A percentile compares a stretch with the other conserved stretches of the same genome.
phyloP scores from a whole-genome alignment of 23 tunicate species.

The Trididemnum nubilum region DNA sequence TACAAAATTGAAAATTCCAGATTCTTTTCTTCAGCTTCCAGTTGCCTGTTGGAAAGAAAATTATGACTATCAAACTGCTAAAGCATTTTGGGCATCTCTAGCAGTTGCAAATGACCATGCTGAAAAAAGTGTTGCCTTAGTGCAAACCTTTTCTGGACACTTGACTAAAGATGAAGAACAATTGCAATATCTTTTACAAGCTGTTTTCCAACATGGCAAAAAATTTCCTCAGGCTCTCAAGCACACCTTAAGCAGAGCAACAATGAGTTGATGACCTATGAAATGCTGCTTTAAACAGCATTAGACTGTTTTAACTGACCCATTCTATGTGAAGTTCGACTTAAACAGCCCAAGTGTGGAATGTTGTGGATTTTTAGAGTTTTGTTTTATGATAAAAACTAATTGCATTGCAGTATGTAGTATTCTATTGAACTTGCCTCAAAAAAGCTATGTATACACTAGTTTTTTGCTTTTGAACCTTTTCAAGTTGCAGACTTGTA shows the following conservation, averaged over 20 bases:
- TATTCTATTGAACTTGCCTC: too few relatives aligned
- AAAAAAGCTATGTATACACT: too few relatives aligned
- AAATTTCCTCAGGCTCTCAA: conserved; percentile 11
- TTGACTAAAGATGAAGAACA: conserved; percentile 9
- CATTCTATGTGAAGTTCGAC: too few relatives aligned
- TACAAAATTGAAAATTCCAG: conserved; percentile 3
- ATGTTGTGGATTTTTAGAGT: too few relatives aligned
- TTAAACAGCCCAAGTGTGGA: too few relatives aligned
- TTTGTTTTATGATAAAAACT: too few relatives aligned
- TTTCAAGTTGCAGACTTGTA: too few relatives aligned
- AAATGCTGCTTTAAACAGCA: too few relatives aligned
- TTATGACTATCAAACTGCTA: background rate
- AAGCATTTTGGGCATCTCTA: background rate
- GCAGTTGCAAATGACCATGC: conserved; percentile 17
- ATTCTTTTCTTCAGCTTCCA: background rate
- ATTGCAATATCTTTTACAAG: conserved; percentile 4
- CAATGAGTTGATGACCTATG: too few relatives aligned
- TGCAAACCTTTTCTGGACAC: background rate
- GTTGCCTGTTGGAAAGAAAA: background rate
- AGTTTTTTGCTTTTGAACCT: too few relatives aligned
- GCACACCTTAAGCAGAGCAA: conserved; percentile 11
- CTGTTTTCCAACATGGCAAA: conserved; percentile 3
- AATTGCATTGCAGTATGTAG: too few relatives aligned
- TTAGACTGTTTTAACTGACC: too few relatives aligned
- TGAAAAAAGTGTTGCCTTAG: conserved; percentile 3